phyloP scores from a whole-genome alignment of 2,888 invertebrate species.

The Linnaemya vulpina region DNA sequence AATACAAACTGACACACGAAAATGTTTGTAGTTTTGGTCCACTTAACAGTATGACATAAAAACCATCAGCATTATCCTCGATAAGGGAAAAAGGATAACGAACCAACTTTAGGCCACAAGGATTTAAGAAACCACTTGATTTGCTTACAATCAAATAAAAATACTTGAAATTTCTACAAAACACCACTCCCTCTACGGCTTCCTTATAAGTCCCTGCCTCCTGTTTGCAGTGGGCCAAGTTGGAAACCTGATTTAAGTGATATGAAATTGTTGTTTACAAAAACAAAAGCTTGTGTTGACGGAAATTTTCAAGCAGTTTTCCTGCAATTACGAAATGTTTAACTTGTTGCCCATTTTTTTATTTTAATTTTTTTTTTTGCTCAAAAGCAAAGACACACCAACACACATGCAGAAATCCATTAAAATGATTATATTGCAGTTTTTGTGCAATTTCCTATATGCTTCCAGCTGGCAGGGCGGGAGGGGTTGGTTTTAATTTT shows the following conservation, averaged over 20 bases:
- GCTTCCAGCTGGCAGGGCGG: constrained; percentile 21
- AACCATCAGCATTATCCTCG: background rate
- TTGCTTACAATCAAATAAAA: constrained; percentile 29
- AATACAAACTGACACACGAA: constrained; percentile 12
- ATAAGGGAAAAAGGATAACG: background rate
- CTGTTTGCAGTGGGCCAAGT: constrained; percentile 6
- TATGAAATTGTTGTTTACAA: constrained; percentile 12
- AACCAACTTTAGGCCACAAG: constrained; percentile 30
- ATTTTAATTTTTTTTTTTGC: background rate
- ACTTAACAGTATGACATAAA: constrained; percentile 12
- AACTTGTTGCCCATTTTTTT: constrained; percentile 62
- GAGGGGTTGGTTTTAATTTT: constrained; percentile 33
- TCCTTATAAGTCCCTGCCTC: no score
- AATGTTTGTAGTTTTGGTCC: background rate
- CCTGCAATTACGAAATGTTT: constrained; percentile 20
- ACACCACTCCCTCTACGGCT: no score
- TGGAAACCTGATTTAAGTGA: constrained; percentile 26
- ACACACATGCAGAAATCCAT: constrained; percentile 39
- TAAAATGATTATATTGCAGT: constrained; percentile 56
- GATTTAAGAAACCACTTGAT: constrained; percentile 51
- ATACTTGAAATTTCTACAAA: background rate
- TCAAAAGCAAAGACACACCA: background rate
- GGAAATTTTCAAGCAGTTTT: constrained; percentile 11
- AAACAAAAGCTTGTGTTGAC: background rate
- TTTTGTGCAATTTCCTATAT: constrained; percentile 5